phyloP scores from a whole-genome alignment of 2,797 vertebrate species.

The Pseudomugil tenellus region DNA sequence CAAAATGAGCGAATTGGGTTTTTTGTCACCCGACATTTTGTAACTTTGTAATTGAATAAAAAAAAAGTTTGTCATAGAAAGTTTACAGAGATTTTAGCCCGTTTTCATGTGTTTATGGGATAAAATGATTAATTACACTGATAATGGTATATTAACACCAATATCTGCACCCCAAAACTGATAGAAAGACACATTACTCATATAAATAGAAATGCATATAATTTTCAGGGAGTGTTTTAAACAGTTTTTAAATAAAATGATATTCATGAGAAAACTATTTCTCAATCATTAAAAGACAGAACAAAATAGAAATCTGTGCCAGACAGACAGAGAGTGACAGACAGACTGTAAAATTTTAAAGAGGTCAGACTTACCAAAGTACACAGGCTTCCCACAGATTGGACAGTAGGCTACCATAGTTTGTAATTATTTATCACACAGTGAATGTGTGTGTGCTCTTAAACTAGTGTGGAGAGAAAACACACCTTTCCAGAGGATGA shows the following conservation, averaged over 20 bases:
- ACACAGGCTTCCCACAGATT: slow-evolving; percentile 88
- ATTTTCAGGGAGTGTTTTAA: background rate
- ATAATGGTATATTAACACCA: background rate
- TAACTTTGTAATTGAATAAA: background rate
- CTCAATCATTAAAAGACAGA: background rate
- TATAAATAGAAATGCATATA: background rate
- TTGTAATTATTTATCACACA: slow-evolving; percentile 53
- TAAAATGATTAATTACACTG: background rate
- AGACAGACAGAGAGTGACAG: slow-evolving; percentile 20
- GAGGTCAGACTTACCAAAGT: slow-evolving; percentile 84
- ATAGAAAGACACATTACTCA: background rate
- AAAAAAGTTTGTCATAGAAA: too few species aligned
- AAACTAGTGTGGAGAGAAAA: slow-evolving; percentile 16
- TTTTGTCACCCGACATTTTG: slow-evolving; percentile 12
- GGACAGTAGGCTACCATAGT: slow-evolving; percentile 88
- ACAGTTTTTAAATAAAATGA: background rate
- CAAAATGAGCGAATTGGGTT: background rate
- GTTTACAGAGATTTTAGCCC: background rate
- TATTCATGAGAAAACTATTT: background rate
- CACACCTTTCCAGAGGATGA: slow-evolving; percentile 6
- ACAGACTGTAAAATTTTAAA: slow-evolving; percentile 21
- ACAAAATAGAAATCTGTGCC: background rate
- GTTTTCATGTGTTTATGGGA: background rate
- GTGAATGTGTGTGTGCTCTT: slow-evolving; percentile 12
- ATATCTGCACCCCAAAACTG: background rate